These are phyloP conservation scores for Neuroterus valhalla DNA, from an alignment of 1,140 invertebrate genomes.

Conservation along the genomic window DNA sequence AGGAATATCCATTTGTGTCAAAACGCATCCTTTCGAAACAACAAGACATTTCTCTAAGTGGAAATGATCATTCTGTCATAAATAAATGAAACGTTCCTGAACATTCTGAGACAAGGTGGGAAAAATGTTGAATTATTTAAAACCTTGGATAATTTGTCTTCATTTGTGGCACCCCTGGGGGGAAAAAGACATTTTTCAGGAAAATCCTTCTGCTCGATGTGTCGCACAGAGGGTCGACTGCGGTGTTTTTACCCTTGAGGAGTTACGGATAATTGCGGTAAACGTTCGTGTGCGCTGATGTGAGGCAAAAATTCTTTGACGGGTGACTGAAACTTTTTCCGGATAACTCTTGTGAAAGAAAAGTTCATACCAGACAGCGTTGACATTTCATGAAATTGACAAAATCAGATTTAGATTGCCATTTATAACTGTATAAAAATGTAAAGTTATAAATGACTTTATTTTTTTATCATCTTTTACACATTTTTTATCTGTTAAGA, in stretches of 20 bases:
- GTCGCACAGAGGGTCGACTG: constrained; percentile 34
- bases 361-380: not conserved
- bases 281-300: constrained; percentile 40
- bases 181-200: not conserved
- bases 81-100: no score
- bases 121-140: no score
- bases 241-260: constrained; percentile 51
- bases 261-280: constrained; percentile 42
- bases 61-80: no score
- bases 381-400: not conserved
- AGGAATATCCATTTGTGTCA: no score
- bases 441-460: no score
- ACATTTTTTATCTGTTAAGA: no score
- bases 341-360: not conserved
- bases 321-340: constrained; percentile 11
- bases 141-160: not conserved
- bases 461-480: no score
- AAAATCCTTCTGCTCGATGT: constrained; percentile 1
- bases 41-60: no score
- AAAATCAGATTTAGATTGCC: no score
- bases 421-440: no score
- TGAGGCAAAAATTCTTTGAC: constrained; percentile 4
- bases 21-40: no score
- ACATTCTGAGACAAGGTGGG: no score
- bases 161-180: not conserved